These are phyloP conservation scores for Papilio helenus DNA, from an alignment of 1,140 invertebrate species.

Conservation along the genomic window DNA sequence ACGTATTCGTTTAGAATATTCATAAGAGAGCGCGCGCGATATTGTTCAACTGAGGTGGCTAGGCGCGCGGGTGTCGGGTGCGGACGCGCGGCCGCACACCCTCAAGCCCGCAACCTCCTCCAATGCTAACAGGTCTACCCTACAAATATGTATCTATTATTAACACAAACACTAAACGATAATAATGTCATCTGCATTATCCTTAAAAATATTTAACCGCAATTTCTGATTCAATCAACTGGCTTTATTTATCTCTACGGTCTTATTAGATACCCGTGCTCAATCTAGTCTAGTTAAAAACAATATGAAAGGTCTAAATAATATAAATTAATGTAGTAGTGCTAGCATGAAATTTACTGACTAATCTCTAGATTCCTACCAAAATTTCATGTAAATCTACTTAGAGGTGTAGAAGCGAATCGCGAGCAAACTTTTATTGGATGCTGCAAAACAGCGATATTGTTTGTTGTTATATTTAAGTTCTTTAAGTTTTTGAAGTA, in stretches of 20 bases:
- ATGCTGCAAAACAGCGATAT: background rate
- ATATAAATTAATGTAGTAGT: too few relatives aligned
- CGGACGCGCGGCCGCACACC: slow-evolving; percentile 54
- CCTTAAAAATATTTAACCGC: background rate
- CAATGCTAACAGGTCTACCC: slow-evolving; percentile 41
- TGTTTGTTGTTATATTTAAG: too few relatives aligned
- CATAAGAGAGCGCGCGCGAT: slow-evolving; percentile 73
- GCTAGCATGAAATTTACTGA: too few relatives aligned
- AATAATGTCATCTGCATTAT: background rate
- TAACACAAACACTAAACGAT: background rate
- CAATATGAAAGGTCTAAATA: background rate
- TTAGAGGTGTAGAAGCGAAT: background rate
- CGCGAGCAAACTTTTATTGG: background rate
- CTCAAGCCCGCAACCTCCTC: slow-evolving; percentile 44
- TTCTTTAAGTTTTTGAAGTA: background rate
- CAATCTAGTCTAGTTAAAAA: background rate
- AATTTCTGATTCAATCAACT: background rate
- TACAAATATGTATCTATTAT: slow-evolving; percentile 35
- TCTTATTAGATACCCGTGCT: background rate
- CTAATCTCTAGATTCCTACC: background rate
- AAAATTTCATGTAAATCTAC: background rate
- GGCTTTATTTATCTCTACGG: background rate
- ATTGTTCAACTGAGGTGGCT: slow-evolving; percentile 61
- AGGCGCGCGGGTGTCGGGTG: slow-evolving; percentile 77
- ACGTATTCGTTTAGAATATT: slow-evolving; percentile 44